Evolutionary conservation across 2,888 invertebrate genomes (phyloP).

Genomic region (Tenthredo mesomela): DNA sequence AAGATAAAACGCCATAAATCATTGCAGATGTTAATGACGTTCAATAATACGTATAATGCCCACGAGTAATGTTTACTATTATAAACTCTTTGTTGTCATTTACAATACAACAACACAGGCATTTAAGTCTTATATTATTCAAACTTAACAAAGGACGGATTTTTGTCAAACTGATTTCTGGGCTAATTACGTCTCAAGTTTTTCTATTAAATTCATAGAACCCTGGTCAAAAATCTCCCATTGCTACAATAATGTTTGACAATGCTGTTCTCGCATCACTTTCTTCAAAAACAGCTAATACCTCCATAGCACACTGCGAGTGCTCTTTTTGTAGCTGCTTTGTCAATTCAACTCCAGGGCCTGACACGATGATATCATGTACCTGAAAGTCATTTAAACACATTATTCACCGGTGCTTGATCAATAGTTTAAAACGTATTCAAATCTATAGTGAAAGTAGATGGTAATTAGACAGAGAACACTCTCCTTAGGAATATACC

Average conservation of each 20-base stretch:
- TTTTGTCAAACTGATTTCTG: constrained; percentile 61
- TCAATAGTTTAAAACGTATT: not conserved
- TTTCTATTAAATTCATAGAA: not conserved
- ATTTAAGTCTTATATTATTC: constrained; percentile 40
- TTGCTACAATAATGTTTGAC: constrained; percentile 91
- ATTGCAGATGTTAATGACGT: constrained; percentile 19
- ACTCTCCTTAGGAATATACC: constrained; percentile 74
- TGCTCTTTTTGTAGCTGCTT: constrained; percentile 88
- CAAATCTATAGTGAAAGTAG: constrained; percentile 8
- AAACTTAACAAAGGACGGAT: constrained; percentile 63
- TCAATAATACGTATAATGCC: constrained; percentile 6
- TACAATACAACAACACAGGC: not conserved
- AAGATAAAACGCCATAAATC: not conserved
- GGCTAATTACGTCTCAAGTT: constrained; percentile 55
- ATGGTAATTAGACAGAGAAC: constrained; percentile 70
- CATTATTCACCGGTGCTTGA: not conserved
- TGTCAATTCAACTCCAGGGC: constrained; percentile 87
- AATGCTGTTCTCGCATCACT: constrained; percentile 92
- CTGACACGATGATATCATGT: constrained; percentile 82
- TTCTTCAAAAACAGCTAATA: constrained; percentile 87
- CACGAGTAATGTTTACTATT: constrained; percentile 1
- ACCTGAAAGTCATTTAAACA: constrained; percentile 67
- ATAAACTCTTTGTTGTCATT: not conserved
- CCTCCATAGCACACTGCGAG: constrained; percentile 86
- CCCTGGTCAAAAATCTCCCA: constrained; percentile 83